Base-by-base conservation (phyloP, 2,888 invertebrate species). In the Temnothorax unifasciatus region DNA sequence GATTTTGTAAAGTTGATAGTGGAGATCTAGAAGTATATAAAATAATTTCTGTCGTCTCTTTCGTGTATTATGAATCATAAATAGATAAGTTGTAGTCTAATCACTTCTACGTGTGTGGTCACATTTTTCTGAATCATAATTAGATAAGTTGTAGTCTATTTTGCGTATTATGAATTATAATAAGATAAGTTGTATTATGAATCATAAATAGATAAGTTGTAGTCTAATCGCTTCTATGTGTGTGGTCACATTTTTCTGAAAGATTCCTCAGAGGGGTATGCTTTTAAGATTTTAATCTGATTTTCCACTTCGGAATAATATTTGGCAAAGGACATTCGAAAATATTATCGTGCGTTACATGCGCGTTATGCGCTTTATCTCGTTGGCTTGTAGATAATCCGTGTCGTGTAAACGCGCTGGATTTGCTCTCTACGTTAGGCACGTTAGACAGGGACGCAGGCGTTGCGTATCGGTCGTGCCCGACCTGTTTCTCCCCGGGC, bases 381-480 rank as follows among this genome's bases (percentile, higher is more conserved):
- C 57, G 75, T 18, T 57, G 68, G 44, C 76, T 54, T 54, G 21
- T 52, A 68, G 84, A 84, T 69, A 61, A 84, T 74, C 52, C 64
- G 44, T n/a, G n/a, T n/a, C n/a, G n/a, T 73, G 83, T 57, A 83
- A 68, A 61, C 83, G 54, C 38, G 83, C 21, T 52, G 63, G 47
- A 50, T 59, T 66, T 52, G 44, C 50, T 18, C 18, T 18, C 8
- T 25, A 34, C 59, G 79, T 75, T 64, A n/a, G 47, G 63, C 41
- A 73, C 18, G 41, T 71, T 71, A 44, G 44, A n/a, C 44, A 54
- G 64, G 74, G 57, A 73, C 64, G 34, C 38, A 52, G 11, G 77
- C 79, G 74, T 68, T 79, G 85, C 82, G 83, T 89, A 85, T 89
- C 86, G 87, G 85, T 84, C 85, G 83, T 82, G 83, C 68, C 54